Evolutionary conservation across 2,888 invertebrate species (phyloP).

Genomic region (Anaspis maculata): DNA sequence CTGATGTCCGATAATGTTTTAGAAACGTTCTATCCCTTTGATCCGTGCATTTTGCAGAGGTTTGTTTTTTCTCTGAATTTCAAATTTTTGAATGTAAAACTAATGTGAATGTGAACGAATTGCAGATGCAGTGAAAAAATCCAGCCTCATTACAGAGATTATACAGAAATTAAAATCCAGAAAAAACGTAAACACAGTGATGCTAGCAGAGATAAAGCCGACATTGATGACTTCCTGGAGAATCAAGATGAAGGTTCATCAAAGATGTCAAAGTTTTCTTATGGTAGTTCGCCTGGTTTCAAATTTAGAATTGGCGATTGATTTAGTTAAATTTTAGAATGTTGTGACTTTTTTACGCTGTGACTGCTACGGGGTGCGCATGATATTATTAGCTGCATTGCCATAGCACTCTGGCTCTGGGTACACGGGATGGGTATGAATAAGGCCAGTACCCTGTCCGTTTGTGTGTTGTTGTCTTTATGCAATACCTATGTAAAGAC

Average conservation of each 20-base stretch:
- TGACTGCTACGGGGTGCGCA: no score
- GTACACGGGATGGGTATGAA: no score
- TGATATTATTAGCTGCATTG: no score
- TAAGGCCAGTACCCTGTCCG: no score
- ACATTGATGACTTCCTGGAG: constrained; percentile 32
- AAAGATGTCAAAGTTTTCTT: constrained; percentile 33
- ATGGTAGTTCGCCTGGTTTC: constrained; percentile 44
- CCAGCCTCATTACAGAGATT: constrained; percentile 45
- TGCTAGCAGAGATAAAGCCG: constrained; percentile 21
- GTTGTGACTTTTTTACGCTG: no score
- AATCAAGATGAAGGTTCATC: constrained; percentile 18
- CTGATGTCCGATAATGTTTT: constrained; percentile 38
- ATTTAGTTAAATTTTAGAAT: no score
- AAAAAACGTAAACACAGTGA: no score
- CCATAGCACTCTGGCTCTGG: no score
- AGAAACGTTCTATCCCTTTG: constrained; percentile 78
- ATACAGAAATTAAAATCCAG: constrained; percentile 43
- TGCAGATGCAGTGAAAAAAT: constrained; percentile 31
- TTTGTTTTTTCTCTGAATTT: constrained; percentile 27
- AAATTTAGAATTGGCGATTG: constrained; percentile 37
- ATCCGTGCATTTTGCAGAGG: constrained; percentile 72
- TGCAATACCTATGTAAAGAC: no score
- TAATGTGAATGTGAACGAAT: constrained; percentile 6
- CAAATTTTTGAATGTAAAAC: no score
- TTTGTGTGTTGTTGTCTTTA: no score